A percentile compares a stretch with the other conserved stretches of the same genome.
phyloP scores from a whole-genome alignment of 2,113 vertebrate species.

The Lepus americanus region DNA sequence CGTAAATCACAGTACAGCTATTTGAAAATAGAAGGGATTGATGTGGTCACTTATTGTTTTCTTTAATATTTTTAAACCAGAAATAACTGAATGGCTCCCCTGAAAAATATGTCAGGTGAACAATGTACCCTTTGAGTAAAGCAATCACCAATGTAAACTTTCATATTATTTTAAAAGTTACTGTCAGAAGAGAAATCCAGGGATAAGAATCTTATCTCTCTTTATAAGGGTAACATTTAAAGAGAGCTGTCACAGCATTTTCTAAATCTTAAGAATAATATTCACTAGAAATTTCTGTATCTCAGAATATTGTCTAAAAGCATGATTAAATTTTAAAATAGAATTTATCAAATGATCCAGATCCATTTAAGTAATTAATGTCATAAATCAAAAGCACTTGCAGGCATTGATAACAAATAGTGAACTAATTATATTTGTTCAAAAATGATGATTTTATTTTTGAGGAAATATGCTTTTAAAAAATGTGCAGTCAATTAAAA shows the following conservation, averaged over 20 bases:
- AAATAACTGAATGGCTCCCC: neutral
- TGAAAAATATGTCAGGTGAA: slow-evolving; percentile 51
- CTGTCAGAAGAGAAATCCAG: neutral
- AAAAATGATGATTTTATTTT: slow-evolving; percentile 55
- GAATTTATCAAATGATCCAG: slow-evolving; percentile 45
- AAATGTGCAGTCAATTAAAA: slow-evolving; percentile 57
- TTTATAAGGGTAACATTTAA: slow-evolving; percentile 13
- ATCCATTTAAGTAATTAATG: neutral
- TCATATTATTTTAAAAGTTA: slow-evolving; percentile 67
- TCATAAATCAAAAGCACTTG: neutral
- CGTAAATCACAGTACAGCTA: neutral
- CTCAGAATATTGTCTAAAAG: slow-evolving; percentile 56
- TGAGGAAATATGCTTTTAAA: slow-evolving; percentile 39
- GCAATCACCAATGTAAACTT: slow-evolving; percentile 42
- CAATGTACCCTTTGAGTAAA: slow-evolving; percentile 48
- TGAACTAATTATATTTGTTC: neutral
- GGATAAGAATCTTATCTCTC: slow-evolving; percentile 19
- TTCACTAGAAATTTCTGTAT: neutral
- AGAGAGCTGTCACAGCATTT: slow-evolving; percentile 48
- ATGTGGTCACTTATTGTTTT: neutral
- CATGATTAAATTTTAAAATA: slow-evolving; percentile 36
- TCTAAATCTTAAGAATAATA: slow-evolving; percentile 45
- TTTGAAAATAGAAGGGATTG: neutral
- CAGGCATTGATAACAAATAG: neutral
- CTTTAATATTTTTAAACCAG: neutral